Base-by-base conservation (phyloP, 2,888 invertebrate genomes). In the Drosophila sordidula region DNA sequence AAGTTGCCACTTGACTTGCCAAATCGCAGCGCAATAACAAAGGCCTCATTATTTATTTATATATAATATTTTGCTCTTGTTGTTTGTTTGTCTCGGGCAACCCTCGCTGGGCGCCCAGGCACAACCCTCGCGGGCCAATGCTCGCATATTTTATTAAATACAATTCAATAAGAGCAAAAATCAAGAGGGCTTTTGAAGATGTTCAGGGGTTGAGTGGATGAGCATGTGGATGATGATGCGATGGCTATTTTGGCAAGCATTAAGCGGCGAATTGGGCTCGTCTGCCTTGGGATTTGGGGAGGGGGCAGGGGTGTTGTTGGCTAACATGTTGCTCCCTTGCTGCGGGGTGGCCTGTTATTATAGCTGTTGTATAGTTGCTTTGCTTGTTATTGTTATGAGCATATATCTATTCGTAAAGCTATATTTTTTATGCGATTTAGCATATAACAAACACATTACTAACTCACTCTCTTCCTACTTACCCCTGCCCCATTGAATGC, bases 361-460 rank as follows among this genome's bases (percentile, higher is more conserved):
- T 74, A 68, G 63, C 61, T 70, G 61, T 69, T 74, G 84, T 80
- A 55, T 74, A 61, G 65, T 68, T 73, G 57, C 52, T 51, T 59
- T 56, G 55, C 49, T 51, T 78, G 70, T 78, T 83, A 79, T 84
- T 87, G 74, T 86, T 80, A 83, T 76, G 72, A 54, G 34, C 70
- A 75, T 54, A 61, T 72, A 65, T 62, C 62, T 71, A 61, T 70
- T 54, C 64, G 56, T 78, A 65, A 49, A 56, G 54, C 49, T 54
- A 68, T 61, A 71, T 82, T 85, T 84, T 83, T 87, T 86, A 86
- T 86, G 75, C 72, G 72, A 86, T 87, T 87, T 85, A 86, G 62
- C 86, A 85, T 87, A 85, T 87, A 86, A 83, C 83, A 87, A 83
- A 87, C 83, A 85, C 83, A 87, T 84, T 87, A 87, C 75, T 50